Evolutionary conservation across 2,113 vertebrate genomes (phyloP).

Genomic region (Pelmatolapia mariae): DNA sequence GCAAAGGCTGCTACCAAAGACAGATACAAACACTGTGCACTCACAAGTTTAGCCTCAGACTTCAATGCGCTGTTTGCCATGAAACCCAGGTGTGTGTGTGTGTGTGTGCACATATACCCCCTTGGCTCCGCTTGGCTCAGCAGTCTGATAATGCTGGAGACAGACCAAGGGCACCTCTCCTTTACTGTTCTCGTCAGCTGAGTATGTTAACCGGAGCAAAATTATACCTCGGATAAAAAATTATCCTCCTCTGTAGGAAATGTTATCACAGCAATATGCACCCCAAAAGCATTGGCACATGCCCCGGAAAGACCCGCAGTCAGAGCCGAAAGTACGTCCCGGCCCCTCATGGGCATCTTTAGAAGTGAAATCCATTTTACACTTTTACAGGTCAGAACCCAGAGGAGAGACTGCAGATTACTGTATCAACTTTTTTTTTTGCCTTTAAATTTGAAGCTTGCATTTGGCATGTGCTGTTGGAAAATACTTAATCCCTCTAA

Average conservation of each 20-base stretch:
- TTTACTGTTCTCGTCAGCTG: conserved; percentile 7
- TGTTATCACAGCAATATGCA: background rate
- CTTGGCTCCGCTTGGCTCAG: conserved; percentile 12
- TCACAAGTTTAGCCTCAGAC: background rate
- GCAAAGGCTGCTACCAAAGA: background rate
- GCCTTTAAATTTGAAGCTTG: conserved; percentile 1
- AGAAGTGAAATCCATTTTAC: conserved; percentile 31
- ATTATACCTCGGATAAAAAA: background rate
- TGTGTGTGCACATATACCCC: background rate
- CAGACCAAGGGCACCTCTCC: conserved; percentile 35
- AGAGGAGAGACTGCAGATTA: background rate
- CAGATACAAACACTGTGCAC: background rate
- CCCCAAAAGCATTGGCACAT: background rate
- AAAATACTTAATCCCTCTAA: background rate
- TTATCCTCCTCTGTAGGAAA: background rate
- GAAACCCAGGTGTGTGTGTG: background rate
- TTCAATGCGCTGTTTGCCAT: background rate
- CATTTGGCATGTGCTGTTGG: background rate
- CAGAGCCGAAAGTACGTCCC: background rate
- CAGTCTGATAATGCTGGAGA: conserved; percentile 33
- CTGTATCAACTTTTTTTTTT: background rate
- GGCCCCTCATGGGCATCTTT: conserved; percentile 11
- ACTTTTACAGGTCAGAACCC: conserved; percentile 1
- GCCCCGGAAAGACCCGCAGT: background rate
- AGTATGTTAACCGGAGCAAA: conserved; percentile 6